Evolutionary conservation across 1,140 invertebrate genomes (phyloP).

Genomic region (Argopecten irradians): DNA sequence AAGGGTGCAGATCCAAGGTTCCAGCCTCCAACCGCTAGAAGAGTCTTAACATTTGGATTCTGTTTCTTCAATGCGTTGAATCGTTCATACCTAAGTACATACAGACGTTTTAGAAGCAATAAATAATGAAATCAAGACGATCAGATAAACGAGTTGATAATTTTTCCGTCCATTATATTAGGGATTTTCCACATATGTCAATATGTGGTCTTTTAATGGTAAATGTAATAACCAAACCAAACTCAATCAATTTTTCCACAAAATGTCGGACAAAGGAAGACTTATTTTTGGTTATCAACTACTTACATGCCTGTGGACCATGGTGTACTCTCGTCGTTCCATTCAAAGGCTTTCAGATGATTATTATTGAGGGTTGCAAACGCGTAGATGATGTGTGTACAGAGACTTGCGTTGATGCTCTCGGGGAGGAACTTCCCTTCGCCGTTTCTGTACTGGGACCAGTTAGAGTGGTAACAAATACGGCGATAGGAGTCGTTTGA

Average conservation of each 20-base stretch:
- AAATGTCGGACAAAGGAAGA: not conserved
- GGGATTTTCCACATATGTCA: constrained; percentile 87
- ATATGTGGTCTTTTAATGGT: not conserved
- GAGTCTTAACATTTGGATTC: too few species aligned
- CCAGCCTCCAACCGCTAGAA: too few species aligned
- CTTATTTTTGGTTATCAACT: not conserved
- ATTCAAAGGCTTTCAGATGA: constrained; percentile 66
- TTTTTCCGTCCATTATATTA: not conserved
- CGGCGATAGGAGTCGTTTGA: constrained; percentile 31
- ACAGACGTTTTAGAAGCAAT: not conserved
- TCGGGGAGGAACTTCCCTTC: constrained; percentile 79
- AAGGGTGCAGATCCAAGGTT: too few species aligned
- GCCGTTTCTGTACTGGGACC: constrained; percentile 69
- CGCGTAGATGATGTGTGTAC: constrained; percentile 89
- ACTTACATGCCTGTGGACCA: constrained; percentile 70
- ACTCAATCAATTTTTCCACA: not conserved
- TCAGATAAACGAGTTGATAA: not conserved
- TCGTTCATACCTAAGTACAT: constrained; percentile 23
- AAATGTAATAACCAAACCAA: not conserved
- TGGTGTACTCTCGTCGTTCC: constrained; percentile 70
- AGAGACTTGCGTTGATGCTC: constrained; percentile 85
- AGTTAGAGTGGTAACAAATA: constrained; percentile 74
- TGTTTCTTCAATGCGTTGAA: constrained; percentile 1
- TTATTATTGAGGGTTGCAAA: constrained; percentile 83
- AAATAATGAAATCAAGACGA: not conserved